Percentiles rank a stretch among this genome's conserved stretches.
phyloP scores from a whole-genome alignment of 2,113 vertebrate genomes.

The Pleuronectes platessa region DNA sequence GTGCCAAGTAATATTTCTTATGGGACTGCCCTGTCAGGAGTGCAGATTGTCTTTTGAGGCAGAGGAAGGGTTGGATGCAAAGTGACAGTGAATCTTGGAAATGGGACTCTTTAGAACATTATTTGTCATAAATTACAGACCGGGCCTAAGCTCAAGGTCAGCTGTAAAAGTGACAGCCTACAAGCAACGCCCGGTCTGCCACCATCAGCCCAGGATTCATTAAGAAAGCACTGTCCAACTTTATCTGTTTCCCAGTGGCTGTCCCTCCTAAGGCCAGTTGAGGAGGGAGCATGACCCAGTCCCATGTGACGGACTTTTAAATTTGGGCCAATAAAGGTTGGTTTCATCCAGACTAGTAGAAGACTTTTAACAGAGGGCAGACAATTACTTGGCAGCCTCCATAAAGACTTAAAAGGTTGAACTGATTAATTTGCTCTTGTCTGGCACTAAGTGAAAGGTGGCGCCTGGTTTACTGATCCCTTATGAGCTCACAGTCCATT shows the following conservation, averaged over 20 bases:
- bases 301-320: constrained; percentile 28
- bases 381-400: constrained; percentile 46
- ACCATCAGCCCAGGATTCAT: constrained; percentile 6
- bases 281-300: constrained; percentile 14
- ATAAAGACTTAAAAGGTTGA: constrained; percentile 41
- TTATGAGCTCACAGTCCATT: background rate
- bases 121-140: constrained; percentile 89
- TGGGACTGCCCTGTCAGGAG: constrained; percentile 88
- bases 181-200: constrained; percentile 60
- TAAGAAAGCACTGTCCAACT: background rate
- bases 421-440: constrained; percentile 29
- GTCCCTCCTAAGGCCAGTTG: background rate
- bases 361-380: constrained; percentile 26
- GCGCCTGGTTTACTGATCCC: constrained; percentile 6
- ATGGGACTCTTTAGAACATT: constrained; percentile 87
- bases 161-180: constrained; percentile 80
- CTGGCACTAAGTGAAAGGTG: constrained; percentile 11
- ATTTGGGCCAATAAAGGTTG: constrained; percentile 32
- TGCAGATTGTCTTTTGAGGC: constrained; percentile 89
- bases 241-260: background rate
- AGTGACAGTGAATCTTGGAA: constrained; percentile 93
- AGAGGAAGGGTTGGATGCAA: constrained; percentile 86
- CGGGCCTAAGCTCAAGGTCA: constrained; percentile 88
- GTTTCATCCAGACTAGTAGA: constrained; percentile 20
- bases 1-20: constrained; percentile 88